Conservation (phyloP, 30 jellyfish, hydroid and myxozoan genomes). For the Cassiopea andromeda region DNA sequence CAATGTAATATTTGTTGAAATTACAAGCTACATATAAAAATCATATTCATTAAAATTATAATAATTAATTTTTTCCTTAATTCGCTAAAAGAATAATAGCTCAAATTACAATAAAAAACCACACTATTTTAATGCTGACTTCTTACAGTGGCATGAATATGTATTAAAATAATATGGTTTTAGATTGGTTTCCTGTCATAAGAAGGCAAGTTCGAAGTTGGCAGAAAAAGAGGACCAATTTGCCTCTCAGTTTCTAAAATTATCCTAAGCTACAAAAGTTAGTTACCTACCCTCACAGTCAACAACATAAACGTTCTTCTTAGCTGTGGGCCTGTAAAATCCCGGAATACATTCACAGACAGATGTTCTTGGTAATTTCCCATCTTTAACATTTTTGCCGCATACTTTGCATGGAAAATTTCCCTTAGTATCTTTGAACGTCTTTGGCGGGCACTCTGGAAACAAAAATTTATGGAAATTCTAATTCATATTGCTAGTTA, state of each 20-base stretch:
- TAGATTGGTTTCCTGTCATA: background rate
- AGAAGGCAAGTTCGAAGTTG: background rate
- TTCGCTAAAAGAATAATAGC: too few relatives aligned
- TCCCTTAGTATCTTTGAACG: slow-evolving; percentile 57
- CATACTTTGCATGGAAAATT: slow-evolving; percentile 67
- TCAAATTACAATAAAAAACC: too few relatives aligned
- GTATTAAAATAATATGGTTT: background rate
- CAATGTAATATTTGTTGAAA: too few relatives aligned
- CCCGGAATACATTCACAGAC: slow-evolving; percentile 28
- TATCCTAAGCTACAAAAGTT: background rate
- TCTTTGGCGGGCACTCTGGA: slow-evolving; percentile 43
- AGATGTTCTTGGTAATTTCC: slow-evolving; percentile 39
- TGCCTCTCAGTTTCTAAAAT: background rate
- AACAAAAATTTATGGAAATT: background rate
- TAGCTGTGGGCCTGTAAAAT: slow-evolving; percentile 14
- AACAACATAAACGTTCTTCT: background rate
- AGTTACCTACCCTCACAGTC: slow-evolving; percentile 27
- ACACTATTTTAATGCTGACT: too few relatives aligned
- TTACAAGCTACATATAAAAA: too few relatives aligned
- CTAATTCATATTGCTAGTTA: background rate
- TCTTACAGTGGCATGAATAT: too few relatives aligned
- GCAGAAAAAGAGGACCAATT: background rate
- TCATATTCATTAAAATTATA: too few relatives aligned
- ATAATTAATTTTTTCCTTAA: too few relatives aligned
- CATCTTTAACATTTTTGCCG: slow-evolving; percentile 48